Base-by-base conservation (phyloP, 2,797 vertebrate species). In the Anableps anableps region DNA sequence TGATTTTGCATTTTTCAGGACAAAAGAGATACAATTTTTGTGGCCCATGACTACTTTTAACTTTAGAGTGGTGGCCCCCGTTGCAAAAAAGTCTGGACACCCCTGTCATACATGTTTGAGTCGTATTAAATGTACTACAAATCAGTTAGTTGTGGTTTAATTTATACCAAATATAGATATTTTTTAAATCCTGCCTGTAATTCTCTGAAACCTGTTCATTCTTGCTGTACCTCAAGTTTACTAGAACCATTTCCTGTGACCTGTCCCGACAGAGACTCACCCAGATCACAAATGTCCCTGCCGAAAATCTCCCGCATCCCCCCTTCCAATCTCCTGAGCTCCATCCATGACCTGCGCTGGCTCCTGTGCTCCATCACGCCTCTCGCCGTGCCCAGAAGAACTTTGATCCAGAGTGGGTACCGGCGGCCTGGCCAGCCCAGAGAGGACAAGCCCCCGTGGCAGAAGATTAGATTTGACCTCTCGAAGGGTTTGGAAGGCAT, bases 401-500 rank as follows among this genome's bases (percentile, higher is more conserved):
- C 83, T 2, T 0, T 84, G 55, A 88, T 75, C 66, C 87, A 93
- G 51, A 72, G 89, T 0, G 83, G 90, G 85, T 97, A 97, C 93
- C 95, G 94, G 60, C 96, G 97, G 66, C 97, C 98, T 0, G 96
- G 96, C 2, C 75, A 95, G 73, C 85, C 95, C 80, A 92, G 85
- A 71, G 93, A 96, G 41, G 85, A 93, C 26, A 94, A 91, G n/a
- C 45, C 78, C 0, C 92, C 94, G 0, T 97, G 96, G 96, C 83
- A 95, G 76, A 94, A 92, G 38, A 90, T 90, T 5, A 88, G 95
- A 80, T 95, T 98, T 72, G 94, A 88, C 89, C 93, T 98, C 70
- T 90, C 91, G 41, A 97, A 98, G 85, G 91, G 95, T 13, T 26
- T 99, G 75, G 89, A 96, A 4, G 93, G 94, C 41, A 82, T 98